Evolutionary conservation across 37 sponge, comb jelly and placozoan genomes (phyloP), one percentile per base, ranked within the genome.

Genomic region (Tethya wilhelma): DNA sequence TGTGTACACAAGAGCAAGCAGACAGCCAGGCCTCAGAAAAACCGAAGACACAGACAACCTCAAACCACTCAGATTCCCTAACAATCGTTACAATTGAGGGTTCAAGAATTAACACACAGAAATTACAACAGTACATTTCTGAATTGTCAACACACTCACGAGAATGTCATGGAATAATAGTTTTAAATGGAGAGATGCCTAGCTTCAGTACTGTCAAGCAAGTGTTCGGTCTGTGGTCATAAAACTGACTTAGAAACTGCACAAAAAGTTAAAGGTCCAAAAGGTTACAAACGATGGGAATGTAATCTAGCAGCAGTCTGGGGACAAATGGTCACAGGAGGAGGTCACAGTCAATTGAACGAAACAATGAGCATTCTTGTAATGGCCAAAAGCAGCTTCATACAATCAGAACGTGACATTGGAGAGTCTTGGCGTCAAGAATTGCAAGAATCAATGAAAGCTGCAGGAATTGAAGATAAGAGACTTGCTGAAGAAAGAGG

Each of bases 251-350:
- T 59, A 19, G 8, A 6, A 19, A 23, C 62, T 23, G 23, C 62
- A 19, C n/a, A 6, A 8, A 59, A 59, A 19, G 62, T 59, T 6
- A 6, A 6, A 19, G 62, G 62, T 8, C 62, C 62, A 59, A 59
- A 30, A 12, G 62, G 62, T 5, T 5, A 19, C 17, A 8, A 8
- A 29, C 8, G 25, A 19, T 59, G 62, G 62, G 62, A 59, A 59
- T 59, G 17, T 30, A 59, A 59, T 59, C 28, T 59, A 19, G 62
- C 62, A 59, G 62, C 62, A 30, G 62, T 59, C 4, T 59, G 62
- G 62, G 62, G 62, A 6, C n/a, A 59, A 19, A 85, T 85, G 77
- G 19, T 73, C 17, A 73, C 81, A 12, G 81, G 87, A 39, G 87
- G 77, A 8, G 77, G 81, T 1, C 74, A 71, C 20, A 45, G 45